Base-by-base conservation (phyloP, 2,888 invertebrate species). In the Polydrusus tereticollis region DNA sequence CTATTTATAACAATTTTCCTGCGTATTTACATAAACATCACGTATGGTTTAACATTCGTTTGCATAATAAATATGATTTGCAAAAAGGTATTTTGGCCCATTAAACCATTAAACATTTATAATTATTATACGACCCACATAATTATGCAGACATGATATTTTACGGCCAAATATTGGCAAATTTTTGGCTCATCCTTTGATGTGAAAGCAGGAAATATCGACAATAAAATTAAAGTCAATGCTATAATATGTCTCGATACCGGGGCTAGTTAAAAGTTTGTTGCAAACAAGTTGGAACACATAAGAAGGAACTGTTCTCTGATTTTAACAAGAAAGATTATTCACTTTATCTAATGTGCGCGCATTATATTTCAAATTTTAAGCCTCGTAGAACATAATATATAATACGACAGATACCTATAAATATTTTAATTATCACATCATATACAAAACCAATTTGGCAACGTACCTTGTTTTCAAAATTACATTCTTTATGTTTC, bases 11-110 rank as follows among this genome's bases (percentile, higher is more conserved):
- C 71, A 66, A 66, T 72, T 72, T 72, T 62, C 47, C 47, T 14
- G 62, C 36, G 38, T 69, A 73, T 73, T 73, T 73, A 73, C 73
- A 73, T 33, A 73, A 73, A 69, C 65, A 47, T 73, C 73, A 73
- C 69, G 73, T 73, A 73, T 55, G 68, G 43, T 68, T 73, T 60
- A 60, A 50, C 69, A 59, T 69, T 29, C 59, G 65, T 38, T 65
- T 29, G 58, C 33, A 67, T 41, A 33, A 57, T 43, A 58, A 66
- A 58, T 23, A 58, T 58, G 43, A 43, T 73, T 73, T 50, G 65
- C 52, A 43, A 69, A 72, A 73, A 73, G 73, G 73, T 69, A 68
- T 73, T 69, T 72, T 21, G 50, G 23, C n/a, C n/a, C n/a, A n/a
- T n/a, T n/a, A n/a, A n/a, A n/a, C 45, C 43, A 43, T 38, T 64